phyloP scores from a whole-genome alignment of 2,113 vertebrate species.

The Cheilinus undulatus region DNA sequence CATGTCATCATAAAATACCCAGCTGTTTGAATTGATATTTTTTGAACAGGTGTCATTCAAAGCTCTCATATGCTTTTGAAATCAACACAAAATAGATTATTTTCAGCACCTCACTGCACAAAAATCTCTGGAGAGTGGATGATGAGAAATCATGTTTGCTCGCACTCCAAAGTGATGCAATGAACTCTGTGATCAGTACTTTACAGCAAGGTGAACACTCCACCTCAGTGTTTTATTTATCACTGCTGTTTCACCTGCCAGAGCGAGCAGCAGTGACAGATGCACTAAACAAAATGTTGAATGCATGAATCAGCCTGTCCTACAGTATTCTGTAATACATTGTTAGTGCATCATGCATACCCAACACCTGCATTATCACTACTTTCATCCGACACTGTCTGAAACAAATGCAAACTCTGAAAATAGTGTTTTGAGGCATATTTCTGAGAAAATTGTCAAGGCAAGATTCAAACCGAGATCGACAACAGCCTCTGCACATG shows the following conservation, averaged over 20 bases:
- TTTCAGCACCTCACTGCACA: conserved; percentile 13
- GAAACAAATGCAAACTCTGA: background rate
- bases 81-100: conserved; percentile 50
- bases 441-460: too few species aligned
- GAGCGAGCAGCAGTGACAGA: conserved; percentile 63
- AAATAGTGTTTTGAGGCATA: too few species aligned
- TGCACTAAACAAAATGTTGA: conserved; percentile 52
- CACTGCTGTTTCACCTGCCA: conserved; percentile 47
- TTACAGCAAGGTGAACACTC: conserved; percentile 46
- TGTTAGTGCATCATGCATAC: conserved; percentile 17
- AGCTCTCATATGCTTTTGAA: conserved; percentile 52
- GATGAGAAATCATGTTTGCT: conserved; percentile 60
- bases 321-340: conserved; percentile 28
- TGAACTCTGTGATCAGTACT: conserved; percentile 61
- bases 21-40: conserved; percentile 67
- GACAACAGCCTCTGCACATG: too few species aligned
- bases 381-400: background rate
- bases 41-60: conserved; percentile 55
- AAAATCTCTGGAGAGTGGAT: conserved; percentile 20
- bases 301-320: conserved; percentile 48
- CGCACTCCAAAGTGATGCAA: conserved; percentile 60
- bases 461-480: too few species aligned
- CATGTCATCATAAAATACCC: conserved; percentile 62
- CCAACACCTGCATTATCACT: background rate
- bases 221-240: conserved; percentile 67